These are phyloP conservation scores for Anguilla obscura DNA, from an alignment of 2,797 vertebrate species.

Conservation along the genomic window DNA sequence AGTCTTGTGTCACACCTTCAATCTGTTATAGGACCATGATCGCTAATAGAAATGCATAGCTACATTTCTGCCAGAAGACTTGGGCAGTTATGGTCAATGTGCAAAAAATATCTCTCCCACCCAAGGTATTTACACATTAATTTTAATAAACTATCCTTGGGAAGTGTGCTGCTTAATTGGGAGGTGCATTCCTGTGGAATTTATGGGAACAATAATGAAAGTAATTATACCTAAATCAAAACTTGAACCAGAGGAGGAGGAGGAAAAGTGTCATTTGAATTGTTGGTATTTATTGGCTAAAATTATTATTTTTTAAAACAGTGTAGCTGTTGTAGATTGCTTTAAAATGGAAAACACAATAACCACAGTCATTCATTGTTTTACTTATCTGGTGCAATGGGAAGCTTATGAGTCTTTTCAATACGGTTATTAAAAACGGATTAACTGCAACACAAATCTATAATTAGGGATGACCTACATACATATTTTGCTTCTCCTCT, in stretches of 20 bases:
- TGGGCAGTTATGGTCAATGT: neutral
- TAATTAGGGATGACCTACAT: conserved; percentile 47
- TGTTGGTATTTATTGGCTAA: neutral
- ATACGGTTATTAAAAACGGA: conserved; percentile 38
- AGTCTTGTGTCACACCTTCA: neutral
- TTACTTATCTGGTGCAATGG: conserved; percentile 30
- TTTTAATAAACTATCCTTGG: neutral
- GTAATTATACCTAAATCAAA: neutral
- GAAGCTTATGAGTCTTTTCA: conserved; percentile 26
- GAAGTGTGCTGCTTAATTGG: neutral
- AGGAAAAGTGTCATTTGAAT: neutral
- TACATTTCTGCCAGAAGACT: neutral
- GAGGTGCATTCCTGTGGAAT: neutral
- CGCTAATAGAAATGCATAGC: neutral
- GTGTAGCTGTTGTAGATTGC: neutral
- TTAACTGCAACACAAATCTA: conserved; percentile 28
- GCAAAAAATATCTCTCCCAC: neutral
- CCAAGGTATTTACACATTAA: neutral
- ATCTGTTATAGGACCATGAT: neutral
- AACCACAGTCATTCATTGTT: conserved; percentile 14
- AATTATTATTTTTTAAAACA: neutral
- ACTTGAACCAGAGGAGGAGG: neutral
- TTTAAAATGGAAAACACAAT: conserved; percentile 21
- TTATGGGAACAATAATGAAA: neutral
- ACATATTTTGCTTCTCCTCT: conserved; percentile 17